Base-by-base conservation (phyloP, 2,113 vertebrate genomes). In the Lota lota region DNA sequence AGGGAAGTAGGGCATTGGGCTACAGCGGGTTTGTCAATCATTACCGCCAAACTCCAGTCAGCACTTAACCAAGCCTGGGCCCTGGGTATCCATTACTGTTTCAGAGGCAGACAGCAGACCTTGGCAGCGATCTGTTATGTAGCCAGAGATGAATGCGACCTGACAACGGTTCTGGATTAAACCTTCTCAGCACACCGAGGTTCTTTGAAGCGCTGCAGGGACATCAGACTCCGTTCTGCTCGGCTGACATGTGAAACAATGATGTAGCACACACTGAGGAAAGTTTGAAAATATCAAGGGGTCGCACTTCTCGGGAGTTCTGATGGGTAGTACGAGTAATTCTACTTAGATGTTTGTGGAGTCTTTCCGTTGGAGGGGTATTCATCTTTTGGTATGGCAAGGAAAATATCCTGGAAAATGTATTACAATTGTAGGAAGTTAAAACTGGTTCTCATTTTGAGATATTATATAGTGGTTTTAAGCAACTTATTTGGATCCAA, bases 31-130 rank as follows among this genome's bases (percentile, higher is more conserved):
- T 61, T 61, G 22, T 61, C 60, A 61, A 61, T 24, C 58, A 60
- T 60, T 60, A 22, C 58, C 18, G 58, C 19, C 58, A 60, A 21
- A 20, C 19, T 22, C 58, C 8, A 22, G n/a, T 28, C 60, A 59
- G 22, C 60, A 18, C 22, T 59, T 61, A 61, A 61, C 60, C 60
- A 61, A 28, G 22, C 2, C 60, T 24, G 60, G 60, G 21, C 22
- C 17, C 22, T 16, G 60, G 60, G 60, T 61, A 61, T 61, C 60
- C 22, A 61, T 61, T 61, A 16, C 22, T 61, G 22, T 61, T 61
- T 28, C n/a, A 28, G 60, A 61, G 15, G 60, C 60, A 22, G 60
- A 28, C 60, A 28, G 22, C 22, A 17, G 60, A 22, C 60, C 60
- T 24, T 61, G 60, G 22, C 60, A 61, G 60, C 15, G 22, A 61